Base-by-base conservation (phyloP, 92 coral and sea anemone species). In the Blastomussa wellsi region DNA sequence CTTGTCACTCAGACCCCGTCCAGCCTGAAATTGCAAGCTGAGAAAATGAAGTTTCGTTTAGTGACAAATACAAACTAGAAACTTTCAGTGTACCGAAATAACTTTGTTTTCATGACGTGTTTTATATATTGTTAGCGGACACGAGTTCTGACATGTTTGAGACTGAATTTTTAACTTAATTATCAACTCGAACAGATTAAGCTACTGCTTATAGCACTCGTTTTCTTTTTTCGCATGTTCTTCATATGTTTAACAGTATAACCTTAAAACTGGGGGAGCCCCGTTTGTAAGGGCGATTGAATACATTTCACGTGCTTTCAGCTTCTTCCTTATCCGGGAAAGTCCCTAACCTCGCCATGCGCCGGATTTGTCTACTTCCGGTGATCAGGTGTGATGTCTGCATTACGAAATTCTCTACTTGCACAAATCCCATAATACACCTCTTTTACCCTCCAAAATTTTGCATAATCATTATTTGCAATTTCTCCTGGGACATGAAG, bases 281-380 rank as follows among this genome's bases (percentile, higher is more conserved):
- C 87, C 87, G 39, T 5, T 38, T 59, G 7, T 19, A 6, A 20
- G 33, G 0, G 5, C n/a, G 7, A 59, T n/a, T n/a, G n/a, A n/a
- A n/a, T n/a, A n/a, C n/a, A n/a, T 76, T 53, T 20, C 37, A 59
- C 39, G 44, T 33, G 48, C 32, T 51, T 33, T 32, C 48, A 26
- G 29, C 4, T 31, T 70, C 59, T 74, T 38, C 73, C 70, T 41
- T 41, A 83, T 74, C 59, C 73, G 87, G 87, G 87, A 74, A 57
- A 74, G 69, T 74, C 87, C 87, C 87, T 0, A 19, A 41, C 12
- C 42, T 7, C 19, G 49, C 1, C 51, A 51, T 44, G 37, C 39
- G 17, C 8, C 14, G 28, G 14, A 7, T 72, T n/a, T 72, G 26
- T 35, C 19, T 7, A 51, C 66, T 76, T 48, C 80, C 64, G 80